Conservation (phyloP, 2,797 vertebrate species). For the Pseudochirops cupreus region DNA sequence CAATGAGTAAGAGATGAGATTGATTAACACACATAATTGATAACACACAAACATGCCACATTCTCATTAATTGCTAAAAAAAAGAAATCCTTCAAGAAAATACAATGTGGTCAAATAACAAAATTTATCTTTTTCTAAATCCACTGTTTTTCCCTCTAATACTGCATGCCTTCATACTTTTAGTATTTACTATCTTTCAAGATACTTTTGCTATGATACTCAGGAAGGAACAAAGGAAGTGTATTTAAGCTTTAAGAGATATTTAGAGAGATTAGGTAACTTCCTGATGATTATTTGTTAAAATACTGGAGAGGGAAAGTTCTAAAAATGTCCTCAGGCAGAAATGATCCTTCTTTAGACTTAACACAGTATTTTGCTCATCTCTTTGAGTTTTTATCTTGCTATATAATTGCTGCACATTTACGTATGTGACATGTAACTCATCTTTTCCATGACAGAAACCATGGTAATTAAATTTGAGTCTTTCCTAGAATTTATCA, state of each 20-base stretch:
- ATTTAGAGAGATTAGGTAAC: background rate
- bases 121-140: background rate
- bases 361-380: no score
- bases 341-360: no score
- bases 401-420: no score
- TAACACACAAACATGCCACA: background rate
- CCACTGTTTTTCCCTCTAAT: background rate
- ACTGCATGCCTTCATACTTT: background rate
- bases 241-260: no score
- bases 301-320: no score
- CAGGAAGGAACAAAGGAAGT: background rate
- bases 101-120: background rate
- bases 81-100: background rate
- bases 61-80: background rate
- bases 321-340: no score
- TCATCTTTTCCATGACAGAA: no score
- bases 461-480: no score
- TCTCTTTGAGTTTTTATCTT: no score
- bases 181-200: background rate
- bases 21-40: background rate
- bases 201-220: background rate
- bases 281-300: no score
- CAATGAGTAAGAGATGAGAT: background rate
- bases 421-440: no score
- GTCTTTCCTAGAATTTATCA: no score